A percentile compares a stretch with the other conserved stretches of the same genome.
These are phyloP conservation scores for Melozone crissalis DNA, from an alignment of 2,113 vertebrate genomes.

Conservation along the genomic window DNA sequence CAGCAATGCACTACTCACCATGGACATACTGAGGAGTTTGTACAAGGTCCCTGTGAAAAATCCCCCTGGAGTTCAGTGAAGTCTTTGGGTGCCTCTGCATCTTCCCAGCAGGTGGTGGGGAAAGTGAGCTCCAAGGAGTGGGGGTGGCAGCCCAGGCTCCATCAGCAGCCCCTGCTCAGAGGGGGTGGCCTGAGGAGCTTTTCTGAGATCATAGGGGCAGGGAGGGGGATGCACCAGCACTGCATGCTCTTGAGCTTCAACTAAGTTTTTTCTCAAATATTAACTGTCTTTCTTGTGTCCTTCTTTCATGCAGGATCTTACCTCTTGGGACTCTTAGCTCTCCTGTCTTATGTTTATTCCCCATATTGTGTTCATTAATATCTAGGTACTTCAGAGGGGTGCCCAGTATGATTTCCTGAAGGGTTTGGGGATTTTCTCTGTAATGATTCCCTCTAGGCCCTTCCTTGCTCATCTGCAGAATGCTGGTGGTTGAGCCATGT, in stretches of 20 bases:
- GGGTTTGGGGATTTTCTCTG: not conserved
- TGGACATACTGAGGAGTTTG: no score
- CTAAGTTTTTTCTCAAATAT: not conserved
- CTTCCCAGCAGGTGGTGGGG: not conserved
- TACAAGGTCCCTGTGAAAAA: not conserved
- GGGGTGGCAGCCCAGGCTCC: not conserved
- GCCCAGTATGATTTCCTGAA: not conserved
- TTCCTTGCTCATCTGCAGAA: not conserved
- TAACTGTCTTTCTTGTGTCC: not conserved
- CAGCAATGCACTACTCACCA: no score
- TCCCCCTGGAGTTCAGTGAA: not conserved
- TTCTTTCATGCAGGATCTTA: not conserved
- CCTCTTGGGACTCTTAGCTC: not conserved
- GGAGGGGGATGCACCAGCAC: not conserved
- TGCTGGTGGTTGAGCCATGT: not conserved
- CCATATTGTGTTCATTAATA: not conserved
- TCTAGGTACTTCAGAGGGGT: not conserved
- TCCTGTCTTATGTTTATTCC: not conserved
- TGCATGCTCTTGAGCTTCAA: not conserved
- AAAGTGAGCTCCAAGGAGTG: not conserved
- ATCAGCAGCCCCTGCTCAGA: not conserved
- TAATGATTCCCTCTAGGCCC: not conserved
- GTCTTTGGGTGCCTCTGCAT: not conserved
- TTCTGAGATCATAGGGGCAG: not conserved
- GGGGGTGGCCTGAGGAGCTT: not conserved